Base-by-base conservation (phyloP, 2,888 invertebrate species). In the Beris morrisii region DNA sequence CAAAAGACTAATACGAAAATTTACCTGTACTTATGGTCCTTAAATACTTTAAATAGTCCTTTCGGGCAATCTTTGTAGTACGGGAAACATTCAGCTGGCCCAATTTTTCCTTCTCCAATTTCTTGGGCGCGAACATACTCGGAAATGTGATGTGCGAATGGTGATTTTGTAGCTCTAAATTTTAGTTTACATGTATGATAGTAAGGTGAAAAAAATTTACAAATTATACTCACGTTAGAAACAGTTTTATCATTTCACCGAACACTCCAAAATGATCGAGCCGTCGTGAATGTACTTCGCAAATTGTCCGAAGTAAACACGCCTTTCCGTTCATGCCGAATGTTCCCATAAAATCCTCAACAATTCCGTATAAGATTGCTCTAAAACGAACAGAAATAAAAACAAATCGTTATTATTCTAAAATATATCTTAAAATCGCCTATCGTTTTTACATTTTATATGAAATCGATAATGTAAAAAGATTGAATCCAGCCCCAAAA, bases 41-140 rank as follows among this genome's bases (percentile, higher is more conserved):
- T 57, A 38, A 31, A 76, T 43, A 73, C 73, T 65, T 77, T 78
- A 69, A 93, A 93, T 59, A 93, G 83, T 64, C 92, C 92, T 79
- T 90, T 91, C 13, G 92, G 89, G 74, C 93, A 93, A 59, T 87
- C 86, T 75, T 90, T 87, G 80, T 89, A 89, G 77, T 93, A 93
- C 0, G 90, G 91, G 87, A 91, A 92, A 77, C 93, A 93, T 79
- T 93, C 93, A 5, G 91, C 90, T 0, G 86, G 84, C 12, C 82
- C 81, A 61, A 76, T 73, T 4, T 85, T 85, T 0, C 87, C 85
- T 73, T 86, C 86, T 0, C 93, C 93, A 6, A 89, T 86, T 67
- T 86, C 85, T 79, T 93, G 92, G 0, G 93, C 93, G 64, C 87
- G 85, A 0, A 93, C 90, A 74, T 93, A 93, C 73, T 93, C 93